phyloP scores from a whole-genome alignment of 1,140 invertebrate species.

The Calliphora vicina region DNA sequence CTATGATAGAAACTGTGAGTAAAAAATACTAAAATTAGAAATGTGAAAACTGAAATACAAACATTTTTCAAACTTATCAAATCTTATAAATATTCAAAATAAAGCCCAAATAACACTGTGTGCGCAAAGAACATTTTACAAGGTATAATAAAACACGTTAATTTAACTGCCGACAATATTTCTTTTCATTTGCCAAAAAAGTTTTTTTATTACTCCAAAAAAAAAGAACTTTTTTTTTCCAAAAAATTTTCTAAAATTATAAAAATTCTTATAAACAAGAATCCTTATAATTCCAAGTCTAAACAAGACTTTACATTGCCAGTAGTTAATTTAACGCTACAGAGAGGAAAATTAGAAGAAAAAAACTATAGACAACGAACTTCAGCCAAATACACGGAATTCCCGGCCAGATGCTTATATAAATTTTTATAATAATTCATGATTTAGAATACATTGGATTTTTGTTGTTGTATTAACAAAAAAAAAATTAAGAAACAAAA shows the following conservation, averaged over 20 bases:
- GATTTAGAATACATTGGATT: neutral
- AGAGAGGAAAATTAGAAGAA: neutral
- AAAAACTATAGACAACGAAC: slow-evolving; percentile 40
- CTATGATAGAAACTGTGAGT: too few relatives aligned
- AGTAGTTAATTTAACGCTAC: slow-evolving; percentile 24
- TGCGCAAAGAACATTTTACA: neutral
- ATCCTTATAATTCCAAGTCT: neutral
- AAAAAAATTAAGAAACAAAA: slow-evolving; percentile 18
- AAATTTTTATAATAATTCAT: slow-evolving; percentile 4
- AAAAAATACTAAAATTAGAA: too few relatives aligned
- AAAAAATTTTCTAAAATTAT: neutral
- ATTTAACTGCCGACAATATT: slow-evolving; percentile 23
- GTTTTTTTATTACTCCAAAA: neutral
- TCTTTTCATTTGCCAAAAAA: neutral
- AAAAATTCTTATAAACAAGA: neutral
- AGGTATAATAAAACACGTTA: slow-evolving; percentile 9
- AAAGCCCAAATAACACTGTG: neutral
- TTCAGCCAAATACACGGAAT: slow-evolving; percentile 63
- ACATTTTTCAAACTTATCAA: neutral
- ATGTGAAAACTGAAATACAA: too few relatives aligned
- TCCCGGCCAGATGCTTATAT: slow-evolving; percentile 62
- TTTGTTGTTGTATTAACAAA: slow-evolving; percentile 29
- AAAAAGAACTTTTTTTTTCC: slow-evolving; percentile 14
- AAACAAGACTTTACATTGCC: neutral
- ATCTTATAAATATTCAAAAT: neutral